These are phyloP conservation scores for Petaurus breviceps DNA, from an alignment of 2,113 vertebrate species.

Conservation along the genomic window DNA sequence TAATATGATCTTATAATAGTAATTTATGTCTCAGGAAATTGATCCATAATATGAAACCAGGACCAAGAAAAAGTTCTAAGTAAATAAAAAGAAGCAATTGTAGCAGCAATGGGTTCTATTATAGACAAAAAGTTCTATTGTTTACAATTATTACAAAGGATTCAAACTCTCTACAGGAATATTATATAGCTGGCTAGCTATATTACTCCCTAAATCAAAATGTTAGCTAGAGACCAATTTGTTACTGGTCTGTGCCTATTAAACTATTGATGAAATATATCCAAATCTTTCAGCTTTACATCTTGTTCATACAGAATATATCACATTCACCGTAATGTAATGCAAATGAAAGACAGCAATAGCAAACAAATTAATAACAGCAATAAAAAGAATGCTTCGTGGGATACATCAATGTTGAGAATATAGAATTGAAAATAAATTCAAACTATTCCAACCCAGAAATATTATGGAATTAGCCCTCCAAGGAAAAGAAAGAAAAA, in stretches of 20 bases:
- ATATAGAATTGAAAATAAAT: background rate
- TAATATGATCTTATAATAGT: background rate
- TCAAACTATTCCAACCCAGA: background rate
- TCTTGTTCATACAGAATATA: background rate
- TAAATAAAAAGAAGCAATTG: background rate
- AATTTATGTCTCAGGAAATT: background rate
- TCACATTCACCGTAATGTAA: background rate
- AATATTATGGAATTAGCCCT: too few relatives aligned
- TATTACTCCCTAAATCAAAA: background rate
- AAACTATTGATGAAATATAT: background rate
- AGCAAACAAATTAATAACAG: background rate
- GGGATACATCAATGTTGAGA: background rate
- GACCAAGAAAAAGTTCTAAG: background rate
- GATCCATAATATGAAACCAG: background rate
- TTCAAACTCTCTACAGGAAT: background rate
- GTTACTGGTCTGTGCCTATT: background rate
- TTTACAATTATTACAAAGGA: background rate
- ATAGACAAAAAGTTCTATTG: background rate
- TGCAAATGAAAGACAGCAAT: background rate
- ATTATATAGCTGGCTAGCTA: background rate
- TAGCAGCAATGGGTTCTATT: background rate
- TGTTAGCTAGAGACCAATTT: background rate
- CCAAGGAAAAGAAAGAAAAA: background rate
- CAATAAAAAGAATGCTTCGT: background rate
- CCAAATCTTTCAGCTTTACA: background rate